Percentiles rank a stretch among this genome's conserved stretches.
phyloP scores from a whole-genome alignment of 1,140 invertebrate species.

The Scaptomyza graminum region DNA sequence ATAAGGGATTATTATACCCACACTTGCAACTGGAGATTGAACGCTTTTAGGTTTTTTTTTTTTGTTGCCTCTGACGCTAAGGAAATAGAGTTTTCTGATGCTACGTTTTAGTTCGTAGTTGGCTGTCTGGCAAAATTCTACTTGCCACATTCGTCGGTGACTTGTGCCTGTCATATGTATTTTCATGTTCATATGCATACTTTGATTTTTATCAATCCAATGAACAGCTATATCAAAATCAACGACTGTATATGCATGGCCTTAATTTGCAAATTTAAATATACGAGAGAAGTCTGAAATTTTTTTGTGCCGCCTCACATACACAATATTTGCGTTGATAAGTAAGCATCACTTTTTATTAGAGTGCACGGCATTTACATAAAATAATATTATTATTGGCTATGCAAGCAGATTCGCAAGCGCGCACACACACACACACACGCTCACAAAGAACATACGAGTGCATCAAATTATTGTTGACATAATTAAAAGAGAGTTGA shows the following conservation, averaged over 20 bases:
- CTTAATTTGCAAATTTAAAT: not conserved
- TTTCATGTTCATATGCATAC: too few relatives aligned
- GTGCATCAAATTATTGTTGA: constrained; percentile 73
- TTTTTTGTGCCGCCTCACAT: not conserved
- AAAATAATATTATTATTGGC: constrained; percentile 68
- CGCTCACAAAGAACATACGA: constrained; percentile 22
- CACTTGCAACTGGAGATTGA: too few relatives aligned
- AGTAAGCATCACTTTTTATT: constrained; percentile 18
- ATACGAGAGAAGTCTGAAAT: too few relatives aligned
- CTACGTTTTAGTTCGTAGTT: too few relatives aligned
- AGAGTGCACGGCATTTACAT: constrained; percentile 33
- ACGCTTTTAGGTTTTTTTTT: too few relatives aligned
- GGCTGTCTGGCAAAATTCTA: too few relatives aligned
- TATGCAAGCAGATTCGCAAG: constrained; percentile 41
- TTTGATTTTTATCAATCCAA: not conserved
- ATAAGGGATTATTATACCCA: too few relatives aligned
- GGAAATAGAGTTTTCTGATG: too few relatives aligned
- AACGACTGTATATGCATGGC: not conserved
- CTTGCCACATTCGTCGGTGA: too few relatives aligned
- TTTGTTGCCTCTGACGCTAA: too few relatives aligned
- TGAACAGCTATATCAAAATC: not conserved
- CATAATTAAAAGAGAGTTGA: constrained; percentile 49
- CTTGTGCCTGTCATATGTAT: too few relatives aligned
- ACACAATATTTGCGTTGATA: constrained; percentile 26
- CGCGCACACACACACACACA: not conserved